These are phyloP conservation scores for Felis chaus DNA, from an alignment of 2,113 vertebrate genomes.

Conservation along the genomic window DNA sequence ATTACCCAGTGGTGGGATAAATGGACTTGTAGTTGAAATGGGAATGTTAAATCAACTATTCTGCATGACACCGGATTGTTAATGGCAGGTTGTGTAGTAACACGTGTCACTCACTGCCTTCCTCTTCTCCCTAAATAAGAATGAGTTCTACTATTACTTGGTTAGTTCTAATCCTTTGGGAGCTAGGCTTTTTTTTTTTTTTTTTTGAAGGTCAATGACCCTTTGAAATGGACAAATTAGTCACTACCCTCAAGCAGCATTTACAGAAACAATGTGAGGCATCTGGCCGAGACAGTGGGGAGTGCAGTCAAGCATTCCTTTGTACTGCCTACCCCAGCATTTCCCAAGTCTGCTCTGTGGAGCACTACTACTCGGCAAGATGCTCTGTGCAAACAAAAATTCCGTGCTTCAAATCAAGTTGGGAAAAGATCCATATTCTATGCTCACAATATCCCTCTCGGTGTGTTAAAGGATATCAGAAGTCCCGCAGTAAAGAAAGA, in stretches of 20 bases:
- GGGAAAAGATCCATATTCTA: constrained; percentile 17
- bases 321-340: constrained; percentile 67
- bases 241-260: constrained; percentile 69
- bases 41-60: constrained; percentile 45
- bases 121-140: constrained; percentile 41
- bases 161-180: constrained; percentile 58
- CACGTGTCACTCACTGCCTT: constrained; percentile 29
- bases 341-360: constrained; percentile 51
- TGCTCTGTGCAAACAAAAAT: constrained; percentile 63
- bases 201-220: constrained; percentile 58
- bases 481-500: constrained; percentile 17
- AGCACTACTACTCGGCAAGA: constrained; percentile 49
- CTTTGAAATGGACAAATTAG: constrained; percentile 75
- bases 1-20: not conserved
- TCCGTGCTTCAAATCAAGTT: constrained; percentile 43
- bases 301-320: constrained; percentile 66
- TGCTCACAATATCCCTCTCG: not conserved
- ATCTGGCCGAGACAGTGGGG: constrained; percentile 65
- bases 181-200: constrained; percentile 23
- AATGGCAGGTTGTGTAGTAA: constrained; percentile 56
- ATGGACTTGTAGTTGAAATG: constrained; percentile 4
- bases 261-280: constrained; percentile 73
- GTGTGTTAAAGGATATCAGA: not conserved
- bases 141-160: constrained; percentile 56
- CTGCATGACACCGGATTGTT: constrained; percentile 4